A percentile compares a stretch with the other conserved stretches of the same genome.
phyloP scores from a whole-genome alignment of 2,113 vertebrate genomes.

The Cygnus atratus region DNA sequence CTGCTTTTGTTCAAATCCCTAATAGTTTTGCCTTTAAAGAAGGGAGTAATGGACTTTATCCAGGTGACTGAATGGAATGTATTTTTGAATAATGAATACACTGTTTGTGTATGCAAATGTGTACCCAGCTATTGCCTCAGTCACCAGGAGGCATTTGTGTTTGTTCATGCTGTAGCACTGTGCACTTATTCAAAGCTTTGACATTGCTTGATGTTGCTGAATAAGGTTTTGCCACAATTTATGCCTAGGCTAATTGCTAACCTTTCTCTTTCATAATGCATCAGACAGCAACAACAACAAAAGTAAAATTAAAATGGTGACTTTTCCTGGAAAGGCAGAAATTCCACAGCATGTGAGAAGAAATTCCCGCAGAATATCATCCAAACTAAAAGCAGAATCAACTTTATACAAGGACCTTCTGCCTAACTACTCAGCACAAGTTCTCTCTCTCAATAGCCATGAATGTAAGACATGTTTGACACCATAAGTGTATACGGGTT shows the following conservation, averaged over 20 bases:
- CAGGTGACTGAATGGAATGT: neutral
- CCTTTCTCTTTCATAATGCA: neutral
- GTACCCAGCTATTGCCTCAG: neutral
- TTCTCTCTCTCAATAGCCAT: neutral
- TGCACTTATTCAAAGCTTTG: neutral
- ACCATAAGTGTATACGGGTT: fast-evolving
- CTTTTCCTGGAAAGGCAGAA: neutral
- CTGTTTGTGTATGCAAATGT: fast-evolving
- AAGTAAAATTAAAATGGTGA: neutral
- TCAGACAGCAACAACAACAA: neutral
- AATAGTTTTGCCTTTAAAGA: neutral
- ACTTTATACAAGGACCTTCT: neutral
- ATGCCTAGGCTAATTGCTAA: neutral
- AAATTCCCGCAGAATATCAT: neutral
- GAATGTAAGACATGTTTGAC: neutral
- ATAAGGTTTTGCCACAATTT: neutral
- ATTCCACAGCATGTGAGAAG: neutral
- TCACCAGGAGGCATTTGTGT: neutral
- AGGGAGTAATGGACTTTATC: neutral
- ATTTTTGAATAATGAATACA: neutral
- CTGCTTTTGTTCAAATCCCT: neutral
- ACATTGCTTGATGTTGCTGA: neutral
- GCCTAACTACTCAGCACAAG: neutral
- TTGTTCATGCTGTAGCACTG: fast-evolving
- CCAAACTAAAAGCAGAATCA: neutral